These are phyloP conservation scores for Leptopilina clavipes DNA, from an alignment of 1,140 invertebrate species.

Conservation along the genomic window DNA sequence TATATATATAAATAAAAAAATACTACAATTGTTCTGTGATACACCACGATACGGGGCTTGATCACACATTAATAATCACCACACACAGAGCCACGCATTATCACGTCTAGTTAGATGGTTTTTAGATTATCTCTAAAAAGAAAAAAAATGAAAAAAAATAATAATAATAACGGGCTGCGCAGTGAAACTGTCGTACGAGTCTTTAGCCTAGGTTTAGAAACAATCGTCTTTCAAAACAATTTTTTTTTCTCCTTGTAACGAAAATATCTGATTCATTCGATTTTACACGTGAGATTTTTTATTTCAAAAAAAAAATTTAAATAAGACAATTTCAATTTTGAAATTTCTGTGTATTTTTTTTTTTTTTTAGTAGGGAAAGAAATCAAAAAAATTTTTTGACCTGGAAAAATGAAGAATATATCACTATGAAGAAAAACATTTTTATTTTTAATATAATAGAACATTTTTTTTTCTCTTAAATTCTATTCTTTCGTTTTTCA, in stretches of 20 bases:
- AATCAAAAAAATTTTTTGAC: no score
- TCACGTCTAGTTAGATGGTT: conserved; percentile 61
- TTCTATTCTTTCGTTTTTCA: no score
- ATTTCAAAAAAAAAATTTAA: neutral
- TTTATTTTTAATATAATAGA: no score
- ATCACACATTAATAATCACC: conserved; percentile 65
- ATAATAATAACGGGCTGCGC: conserved; percentile 40
- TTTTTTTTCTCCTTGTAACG: neutral
- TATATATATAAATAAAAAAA: conserved; percentile 58
- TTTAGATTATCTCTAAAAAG: neutral
- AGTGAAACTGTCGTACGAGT: conserved; percentile 44
- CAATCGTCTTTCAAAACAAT: conserved; percentile 4
- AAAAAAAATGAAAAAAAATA: conserved; percentile 14
- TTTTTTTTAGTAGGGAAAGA: no score
- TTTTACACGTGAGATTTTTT: neutral
- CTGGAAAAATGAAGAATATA: no score
- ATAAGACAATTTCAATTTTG: neutral
- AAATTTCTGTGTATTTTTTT: no score
- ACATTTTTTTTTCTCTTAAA: no score
- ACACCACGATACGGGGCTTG: conserved; percentile 75
- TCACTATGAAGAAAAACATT: no score
- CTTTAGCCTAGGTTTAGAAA: conserved; percentile 8
- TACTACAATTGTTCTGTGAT: conserved; percentile 76
- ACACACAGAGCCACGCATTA: conserved; percentile 43
- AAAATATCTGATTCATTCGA: neutral